A percentile compares a stretch with the other conserved stretches of the same genome.
phyloP scores from a whole-genome alignment of 2,888 invertebrate species.

The Flexamia atlantica region DNA sequence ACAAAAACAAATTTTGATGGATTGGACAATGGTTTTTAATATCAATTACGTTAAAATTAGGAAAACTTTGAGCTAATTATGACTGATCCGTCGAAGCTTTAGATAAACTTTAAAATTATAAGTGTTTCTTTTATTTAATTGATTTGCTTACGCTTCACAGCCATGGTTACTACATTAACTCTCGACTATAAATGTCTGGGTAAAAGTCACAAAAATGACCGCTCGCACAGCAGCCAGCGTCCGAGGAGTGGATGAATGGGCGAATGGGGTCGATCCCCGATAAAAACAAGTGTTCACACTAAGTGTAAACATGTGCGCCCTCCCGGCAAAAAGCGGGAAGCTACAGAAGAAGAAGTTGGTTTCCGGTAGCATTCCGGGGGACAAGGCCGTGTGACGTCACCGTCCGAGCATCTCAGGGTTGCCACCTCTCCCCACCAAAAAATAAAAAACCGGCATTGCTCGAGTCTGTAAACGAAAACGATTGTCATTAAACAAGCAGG shows the following conservation, averaged over 20 bases:
- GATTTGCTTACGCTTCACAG: too few species aligned
- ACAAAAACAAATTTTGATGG: too few species aligned
- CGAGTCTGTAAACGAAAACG: constrained; percentile 35
- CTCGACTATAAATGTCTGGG: too few species aligned
- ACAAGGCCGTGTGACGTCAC: constrained; percentile 52
- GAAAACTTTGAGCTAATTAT: too few species aligned
- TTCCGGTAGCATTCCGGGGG: constrained; percentile 30
- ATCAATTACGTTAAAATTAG: too few species aligned
- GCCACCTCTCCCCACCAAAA: constrained; percentile 45
- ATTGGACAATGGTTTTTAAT: too few species aligned
- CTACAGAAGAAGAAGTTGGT: constrained; percentile 21
- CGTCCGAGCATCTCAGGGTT: constrained; percentile 51
- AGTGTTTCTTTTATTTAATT: too few species aligned
- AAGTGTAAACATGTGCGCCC: constrained; percentile 50
- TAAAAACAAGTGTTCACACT: constrained; percentile 54
- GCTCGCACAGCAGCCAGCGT: neutral
- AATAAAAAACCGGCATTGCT: constrained; percentile 32
- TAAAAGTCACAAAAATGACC: too few species aligned
- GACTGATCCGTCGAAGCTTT: too few species aligned
- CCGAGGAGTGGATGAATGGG: too few species aligned
- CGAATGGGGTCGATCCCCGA: neutral
- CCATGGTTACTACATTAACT: too few species aligned
- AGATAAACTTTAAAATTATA: too few species aligned
- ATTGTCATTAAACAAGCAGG: constrained; percentile 29
- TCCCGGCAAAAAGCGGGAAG: constrained; percentile 44